phyloP scores from a whole-genome alignment of 2,113 vertebrate species.

The Psittacula cyanocephala region DNA sequence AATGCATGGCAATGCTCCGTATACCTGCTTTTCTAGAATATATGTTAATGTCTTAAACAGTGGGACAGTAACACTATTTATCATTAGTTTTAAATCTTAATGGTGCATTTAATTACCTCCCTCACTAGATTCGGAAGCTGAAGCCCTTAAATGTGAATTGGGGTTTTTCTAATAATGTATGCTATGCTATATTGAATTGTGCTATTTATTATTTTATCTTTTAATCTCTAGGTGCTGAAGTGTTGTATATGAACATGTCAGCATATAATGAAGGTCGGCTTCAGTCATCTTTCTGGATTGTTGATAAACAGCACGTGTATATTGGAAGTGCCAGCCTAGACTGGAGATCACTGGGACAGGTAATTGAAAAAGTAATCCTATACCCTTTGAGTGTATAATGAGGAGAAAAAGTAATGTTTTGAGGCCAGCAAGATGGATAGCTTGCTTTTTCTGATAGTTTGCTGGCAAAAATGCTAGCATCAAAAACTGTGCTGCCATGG shows the following conservation, averaged over 20 bases:
- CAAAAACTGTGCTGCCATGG: background rate
- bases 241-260: constrained; percentile 89
- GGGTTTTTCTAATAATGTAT: background rate
- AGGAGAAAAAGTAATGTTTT: background rate
- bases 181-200: background rate
- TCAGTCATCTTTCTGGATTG: constrained; percentile 94
- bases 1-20: background rate
- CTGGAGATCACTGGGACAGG: constrained; percentile 89
- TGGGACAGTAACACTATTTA: background rate
- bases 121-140: background rate
- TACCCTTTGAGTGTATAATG: background rate
- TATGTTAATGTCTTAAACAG: background rate
- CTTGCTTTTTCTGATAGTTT: background rate
- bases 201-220: background rate
- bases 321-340: constrained; percentile 92
- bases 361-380: constrained; percentile 56
- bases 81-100: background rate
- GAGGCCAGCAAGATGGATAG: background rate
- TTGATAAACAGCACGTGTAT: constrained; percentile 92
- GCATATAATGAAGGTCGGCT: constrained; percentile 89
- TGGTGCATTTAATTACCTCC: background rate
- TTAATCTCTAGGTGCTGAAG: constrained; percentile 83
- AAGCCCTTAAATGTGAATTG: background rate
- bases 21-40: background rate
- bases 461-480: background rate